Evolutionary conservation across 2,888 invertebrate species (phyloP).

Genomic region (Tipula confusa): DNA sequence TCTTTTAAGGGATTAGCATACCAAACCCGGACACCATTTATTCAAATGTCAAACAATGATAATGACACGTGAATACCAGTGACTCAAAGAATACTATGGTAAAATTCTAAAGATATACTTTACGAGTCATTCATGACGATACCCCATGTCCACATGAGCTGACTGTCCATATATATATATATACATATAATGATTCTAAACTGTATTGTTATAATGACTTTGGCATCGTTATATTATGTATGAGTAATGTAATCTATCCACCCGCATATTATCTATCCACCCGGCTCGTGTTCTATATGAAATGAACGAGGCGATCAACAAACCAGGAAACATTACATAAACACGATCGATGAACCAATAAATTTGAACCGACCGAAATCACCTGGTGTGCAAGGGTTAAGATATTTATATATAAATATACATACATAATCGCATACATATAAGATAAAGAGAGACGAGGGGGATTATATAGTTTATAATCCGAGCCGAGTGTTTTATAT

Average conservation of each 20-base stretch:
- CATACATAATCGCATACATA: neutral
- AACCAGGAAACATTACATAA: neutral
- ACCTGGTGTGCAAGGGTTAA: conserved; percentile 14
- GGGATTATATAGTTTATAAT: conserved; percentile 14
- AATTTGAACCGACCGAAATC: neutral
- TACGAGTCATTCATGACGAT: too few relatives aligned
- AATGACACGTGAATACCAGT: too few relatives aligned
- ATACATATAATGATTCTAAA: neutral
- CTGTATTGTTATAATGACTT: neutral
- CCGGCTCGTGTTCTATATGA: neutral
- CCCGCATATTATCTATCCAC: conserved; percentile 5
- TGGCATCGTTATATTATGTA: neutral
- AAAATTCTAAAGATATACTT: too few relatives aligned
- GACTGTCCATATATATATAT: neutral
- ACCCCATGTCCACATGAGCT: too few relatives aligned
- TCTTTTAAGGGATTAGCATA: too few relatives aligned
- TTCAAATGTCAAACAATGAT: too few relatives aligned
- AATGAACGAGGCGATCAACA: neutral
- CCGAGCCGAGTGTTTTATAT: neutral
- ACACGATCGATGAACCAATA: neutral
- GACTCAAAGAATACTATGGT: too few relatives aligned
- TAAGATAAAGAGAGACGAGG: neutral
- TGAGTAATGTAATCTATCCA: conserved; percentile 3
- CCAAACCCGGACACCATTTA: too few relatives aligned
- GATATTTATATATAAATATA: neutral